Evolutionary conservation across 92 coral and sea anemone species (phyloP), one percentile per base, ranked within the genome.

Genomic region (Siderastrea siderea): DNA sequence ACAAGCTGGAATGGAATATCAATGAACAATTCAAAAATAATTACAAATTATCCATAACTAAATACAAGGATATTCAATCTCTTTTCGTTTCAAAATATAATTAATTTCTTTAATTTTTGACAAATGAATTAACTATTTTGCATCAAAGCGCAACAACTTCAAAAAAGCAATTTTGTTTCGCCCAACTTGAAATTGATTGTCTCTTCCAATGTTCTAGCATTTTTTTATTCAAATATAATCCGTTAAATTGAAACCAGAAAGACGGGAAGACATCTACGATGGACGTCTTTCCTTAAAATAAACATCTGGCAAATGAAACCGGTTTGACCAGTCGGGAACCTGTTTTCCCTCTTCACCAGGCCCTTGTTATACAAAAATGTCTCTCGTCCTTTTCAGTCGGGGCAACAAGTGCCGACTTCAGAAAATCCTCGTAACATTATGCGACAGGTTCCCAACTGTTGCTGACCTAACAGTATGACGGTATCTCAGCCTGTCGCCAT

Each of bases 1-100:
- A 49, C 54, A 81, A 68, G 44, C 38, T 70, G 77, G 68, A 57
- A n/a, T 79, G 65, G 17, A 38, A 66, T 13, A 68, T 60, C 19
- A 78, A 82, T 78, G 67, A 49, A 45, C 72, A 61, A 45, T 66
- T 66, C 51, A 80, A 66, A 79, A 66, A 66, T 78, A 78, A 71
- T 55, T 82, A 81, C 86, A 82, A 82, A 57, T 70, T 74, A 57
- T 57, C 26, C 17, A 82, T 71, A 57, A 62, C 50, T 10, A 57
- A 3, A 57, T n/a, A 46, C 9, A 4, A 70, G 43, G 65, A 81
- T 68, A 82, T 16, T 54, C 38, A 47, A 43, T 55, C 58, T 71
- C 68, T 8, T 70, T 77, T 15, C 19, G 47, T 78, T 46, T 4
- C 2, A 52, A 74, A 54, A 68, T 2, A 65, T 19, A 68, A 68